Conservation (phyloP, 2,888 invertebrate genomes). For the Dryococelus australis region DNA sequence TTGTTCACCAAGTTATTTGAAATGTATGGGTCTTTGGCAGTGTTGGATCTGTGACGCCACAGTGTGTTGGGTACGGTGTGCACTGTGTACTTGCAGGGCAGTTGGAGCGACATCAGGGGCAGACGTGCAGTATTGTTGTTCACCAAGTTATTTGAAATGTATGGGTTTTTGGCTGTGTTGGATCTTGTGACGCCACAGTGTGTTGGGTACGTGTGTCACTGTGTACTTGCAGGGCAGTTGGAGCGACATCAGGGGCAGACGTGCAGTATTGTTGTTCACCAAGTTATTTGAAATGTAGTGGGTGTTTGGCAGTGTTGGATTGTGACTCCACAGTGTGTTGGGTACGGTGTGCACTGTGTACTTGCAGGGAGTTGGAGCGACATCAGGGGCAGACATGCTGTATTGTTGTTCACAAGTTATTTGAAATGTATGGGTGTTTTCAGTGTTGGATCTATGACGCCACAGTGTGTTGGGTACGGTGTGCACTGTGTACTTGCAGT, state of each 20-base stretch:
- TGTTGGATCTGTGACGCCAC: too few species aligned
- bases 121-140: conserved; percentile 63
- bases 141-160: conserved; percentile 52
- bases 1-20: conserved; percentile 56
- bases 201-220: neutral
- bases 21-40: too few species aligned
- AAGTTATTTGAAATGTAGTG: too few species aligned
- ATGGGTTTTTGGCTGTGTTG: too few species aligned
- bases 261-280: conserved; percentile 63
- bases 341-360: neutral
- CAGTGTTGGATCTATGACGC: too few species aligned
- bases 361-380: conserved; percentile 72
- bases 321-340: neutral
- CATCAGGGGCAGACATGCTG: conserved; percentile 65
- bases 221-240: conserved; percentile 65
- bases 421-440: too few species aligned
- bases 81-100: conserved; percentile 62
- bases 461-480: neutral
- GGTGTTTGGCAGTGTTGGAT: too few species aligned
- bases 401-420: conserved; percentile 61
- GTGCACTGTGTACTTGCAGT: conserved; percentile 57
- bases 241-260: conserved; percentile 69
- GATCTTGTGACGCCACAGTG: neutral
- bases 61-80: neutral
- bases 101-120: conserved; percentile 70